Evolutionary conservation across 1,140 invertebrate genomes (phyloP), one percentile per base, ranked within the genome.

Genomic region (Arctopsyche grandis): DNA sequence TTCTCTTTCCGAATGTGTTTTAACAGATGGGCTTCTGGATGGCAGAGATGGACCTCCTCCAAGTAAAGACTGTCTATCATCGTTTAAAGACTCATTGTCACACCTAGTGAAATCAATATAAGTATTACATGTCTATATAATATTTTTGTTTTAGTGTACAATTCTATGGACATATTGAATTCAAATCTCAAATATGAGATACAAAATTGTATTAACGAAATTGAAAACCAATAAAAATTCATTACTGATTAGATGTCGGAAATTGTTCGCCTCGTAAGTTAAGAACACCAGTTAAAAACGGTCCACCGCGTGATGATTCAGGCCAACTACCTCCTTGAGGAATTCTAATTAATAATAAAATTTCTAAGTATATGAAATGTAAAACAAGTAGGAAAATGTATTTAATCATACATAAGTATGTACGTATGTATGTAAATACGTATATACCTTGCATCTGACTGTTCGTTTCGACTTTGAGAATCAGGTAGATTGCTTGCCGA

Each of bases 241-340:
- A 73, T 58, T 56, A 74, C 71, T 19, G 46, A 24, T 56, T 75
- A 10, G 71, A 29, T 21, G 52, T 24, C 10, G 71, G 9, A 46
- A 75, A 75, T 74, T 19, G 29, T 7, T 79, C 74, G 16, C 75
- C 75, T 24, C 71, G 29, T 52, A 82, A 78, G 58, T 82, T 82
- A 26, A 82, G 77, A 29, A 82, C 79, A 43, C 81, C 81, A 21
- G 78, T 58, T 4, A 82, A 58, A 69, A 82, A 82, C 56, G 81
- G 81, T 1, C 60, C 79, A 16, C 76, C 76, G 4, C 79, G 58
- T 7, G 79, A 71, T 7, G 75, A 71, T 48, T 80, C 79, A 21
- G 81, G 81, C 78, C 78, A 82, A 60, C 79, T 82, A 14, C 75
- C 81, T 29, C 46, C 48, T 29, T 70, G 66, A 26, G 48, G 12